Evolutionary conservation across 2,888 invertebrate species (phyloP).

Genomic region (Mythimna loreyi): DNA sequence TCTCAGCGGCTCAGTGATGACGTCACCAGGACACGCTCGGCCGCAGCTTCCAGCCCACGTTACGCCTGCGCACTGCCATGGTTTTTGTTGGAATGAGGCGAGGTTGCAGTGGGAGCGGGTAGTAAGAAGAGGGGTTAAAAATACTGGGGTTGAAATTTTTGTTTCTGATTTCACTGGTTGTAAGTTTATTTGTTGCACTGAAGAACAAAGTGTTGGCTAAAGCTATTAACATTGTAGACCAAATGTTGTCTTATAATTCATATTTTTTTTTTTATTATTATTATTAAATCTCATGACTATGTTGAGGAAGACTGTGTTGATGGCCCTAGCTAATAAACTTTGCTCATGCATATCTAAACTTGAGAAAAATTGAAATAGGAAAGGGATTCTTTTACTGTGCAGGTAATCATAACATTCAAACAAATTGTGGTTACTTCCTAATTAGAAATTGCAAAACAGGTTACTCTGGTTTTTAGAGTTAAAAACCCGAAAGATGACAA

Average conservation of each 20-base stretch:
- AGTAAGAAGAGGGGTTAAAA: constrained; percentile 16
- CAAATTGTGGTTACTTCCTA: not conserved
- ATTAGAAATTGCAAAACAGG: not conserved
- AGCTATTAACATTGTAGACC: not conserved
- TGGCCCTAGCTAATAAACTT: not conserved
- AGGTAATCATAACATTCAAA: too few species aligned
- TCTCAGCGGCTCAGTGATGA: constrained; percentile 54
- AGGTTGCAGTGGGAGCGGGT: constrained; percentile 30
- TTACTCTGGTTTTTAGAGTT: too few species aligned
- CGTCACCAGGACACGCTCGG: constrained; percentile 69
- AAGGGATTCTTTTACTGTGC: not conserved
- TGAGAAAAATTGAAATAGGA: not conserved
- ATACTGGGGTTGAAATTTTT: not conserved
- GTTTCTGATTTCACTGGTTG: not conserved
- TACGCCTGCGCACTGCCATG: constrained; percentile 68
- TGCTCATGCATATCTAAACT: not conserved
- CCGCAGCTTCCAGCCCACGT: constrained; percentile 71
- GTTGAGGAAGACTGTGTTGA: not conserved
- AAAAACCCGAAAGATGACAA: too few species aligned
- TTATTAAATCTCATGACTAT: too few species aligned
- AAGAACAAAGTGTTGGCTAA: not conserved
- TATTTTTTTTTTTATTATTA: too few species aligned
- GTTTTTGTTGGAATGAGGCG: constrained; percentile 49
- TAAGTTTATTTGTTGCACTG: not conserved
- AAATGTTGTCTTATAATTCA: too few species aligned